These are phyloP conservation scores for Drosophila bocki DNA, from an alignment of 1,140 invertebrate species.

Conservation along the genomic window DNA sequence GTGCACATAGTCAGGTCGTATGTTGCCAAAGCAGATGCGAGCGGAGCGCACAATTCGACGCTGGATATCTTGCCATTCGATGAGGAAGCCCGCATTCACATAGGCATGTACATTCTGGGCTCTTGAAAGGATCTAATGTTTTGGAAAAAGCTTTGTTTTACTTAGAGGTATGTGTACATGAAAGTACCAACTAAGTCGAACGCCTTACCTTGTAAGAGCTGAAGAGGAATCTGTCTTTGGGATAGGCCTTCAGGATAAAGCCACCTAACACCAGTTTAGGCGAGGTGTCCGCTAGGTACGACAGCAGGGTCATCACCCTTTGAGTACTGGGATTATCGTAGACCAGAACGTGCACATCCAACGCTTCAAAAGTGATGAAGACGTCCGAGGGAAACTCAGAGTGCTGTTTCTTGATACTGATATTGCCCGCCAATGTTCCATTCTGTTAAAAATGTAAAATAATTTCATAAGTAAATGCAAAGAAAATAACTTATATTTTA, in stretches of 20 bases:
- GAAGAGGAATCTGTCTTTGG: constrained; percentile 57
- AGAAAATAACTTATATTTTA: no score
- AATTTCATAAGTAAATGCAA: no score
- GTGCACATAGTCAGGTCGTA: constrained; percentile 89
- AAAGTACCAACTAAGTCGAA: no score
- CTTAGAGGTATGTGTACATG: no score
- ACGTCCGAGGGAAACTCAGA: constrained; percentile 91
- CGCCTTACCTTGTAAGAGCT: constrained; percentile 86
- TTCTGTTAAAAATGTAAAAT: constrained; percentile 61
- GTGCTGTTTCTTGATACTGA: constrained; percentile 91
- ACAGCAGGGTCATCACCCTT: constrained; percentile 49
- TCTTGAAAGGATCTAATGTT: constrained; percentile 70
- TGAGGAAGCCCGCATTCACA: constrained; percentile 92
- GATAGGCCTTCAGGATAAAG: constrained; percentile 66
- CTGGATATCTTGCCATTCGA: constrained; percentile 59
- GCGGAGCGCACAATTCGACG: constrained; percentile 68
- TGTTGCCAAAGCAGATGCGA: constrained; percentile 88
- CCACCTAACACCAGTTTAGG: constrained; percentile 62
- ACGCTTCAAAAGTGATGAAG: constrained; percentile 90
- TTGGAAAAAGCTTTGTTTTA: no score
- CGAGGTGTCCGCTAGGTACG: constrained; percentile 55
- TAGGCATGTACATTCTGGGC: constrained; percentile 93
- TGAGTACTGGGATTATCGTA: constrained; percentile 47
- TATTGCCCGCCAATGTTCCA: constrained; percentile 91
- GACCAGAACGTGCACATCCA: constrained; percentile 86